Evolutionary conservation across 1,140 invertebrate genomes (phyloP), one percentile per base, ranked within the genome.

Genomic region (Trichonephila clavata): DNA sequence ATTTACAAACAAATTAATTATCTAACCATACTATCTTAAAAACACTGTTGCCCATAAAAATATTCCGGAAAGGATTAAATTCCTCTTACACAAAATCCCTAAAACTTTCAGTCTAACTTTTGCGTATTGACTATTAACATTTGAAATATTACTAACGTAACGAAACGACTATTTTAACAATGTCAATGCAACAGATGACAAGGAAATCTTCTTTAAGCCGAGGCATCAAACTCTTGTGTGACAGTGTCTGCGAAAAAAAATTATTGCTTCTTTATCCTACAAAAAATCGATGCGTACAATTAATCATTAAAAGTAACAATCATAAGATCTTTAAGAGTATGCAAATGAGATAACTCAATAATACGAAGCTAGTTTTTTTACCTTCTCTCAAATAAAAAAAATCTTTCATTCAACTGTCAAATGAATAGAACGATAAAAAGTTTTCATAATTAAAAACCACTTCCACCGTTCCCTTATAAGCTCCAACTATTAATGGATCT

Each of bases 321-420:
- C 71, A 39, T 32, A 77, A 39, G 71, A 77, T 77, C 71, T 77
- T 39, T 32, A 39, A 77, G 18, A 16, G 71, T 77, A 86, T 86
- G 50, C 50, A 86, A 86, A 86, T 61, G 59, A 86, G 84, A 86
- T 61, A 86, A 61, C 27, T 86, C 24, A 86, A 86, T 86, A 32
- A 86, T 61, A 43, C n/a, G 27, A 27, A 27, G 39, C 57, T 86
- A 86, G n/a, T 18, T 27, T 32, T 50, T 86, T 27, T 63, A 63
- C 57, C n/a, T 39, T 5, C n/a, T 32, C 16, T 50, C 57, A 86
- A 32, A 5, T 16, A 60, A 43, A 24, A 43, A 13, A 81, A 43
- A 39, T 16, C 71, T 77, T 77, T 77, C 71, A 77, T 77, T 77
- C 27, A 77, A 32, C 71, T 77, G 71, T 77, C 71, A 77, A 77